Evolutionary conservation across 1,140 invertebrate genomes (phyloP), one percentile per base, ranked within the genome.

Genomic region (Heterodera carotae): DNA sequence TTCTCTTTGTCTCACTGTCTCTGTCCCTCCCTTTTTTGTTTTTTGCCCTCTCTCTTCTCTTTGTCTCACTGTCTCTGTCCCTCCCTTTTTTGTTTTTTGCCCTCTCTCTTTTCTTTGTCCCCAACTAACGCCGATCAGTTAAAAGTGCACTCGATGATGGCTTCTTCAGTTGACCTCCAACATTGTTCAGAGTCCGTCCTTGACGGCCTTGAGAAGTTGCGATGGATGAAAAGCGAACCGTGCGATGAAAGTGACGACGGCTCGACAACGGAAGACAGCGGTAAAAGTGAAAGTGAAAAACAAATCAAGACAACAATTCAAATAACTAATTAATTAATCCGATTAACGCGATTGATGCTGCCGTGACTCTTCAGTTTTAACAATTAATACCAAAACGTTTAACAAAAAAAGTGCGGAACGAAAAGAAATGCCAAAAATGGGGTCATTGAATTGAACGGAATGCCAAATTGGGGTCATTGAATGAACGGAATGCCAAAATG

Each of bases 221-320:
- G 84, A 68, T 33, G 62, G 62, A 85, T 85, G 83, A 85, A 77
- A 70, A 84, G 81, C 75, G 75, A 83, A 56, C 82, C 83, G 33
- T 85, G 73, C 75, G 83, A 85, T 22, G 82, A 82, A 48, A 76
- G 83, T 27, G 69, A 69, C 53, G 82, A 77, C 72, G 81, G 62
- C 67, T 78, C 34, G 5, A 73, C 71, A 10, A 74, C 71, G n/a
- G 71, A 74, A 22, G 71, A 97, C 89, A 88, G 79, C 29, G 67
- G 71, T 75, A 39, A 74, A 53, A 68, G n/a, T 59, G 2, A 39
- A 67, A 29, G 31, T 12, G 25, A 33, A 67, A 67, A 67, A 25
- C 22, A 39, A n/a, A 39, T 39, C 4, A 10, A 4, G 4, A 29
- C 4, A 62, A 4, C 59, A n/a, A 62, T 62, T 62, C 5, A 62